These are phyloP conservation scores for Acrossocheilus fasciatus DNA, from an alignment of 2,797 vertebrate genomes.

Conservation along the genomic window DNA sequence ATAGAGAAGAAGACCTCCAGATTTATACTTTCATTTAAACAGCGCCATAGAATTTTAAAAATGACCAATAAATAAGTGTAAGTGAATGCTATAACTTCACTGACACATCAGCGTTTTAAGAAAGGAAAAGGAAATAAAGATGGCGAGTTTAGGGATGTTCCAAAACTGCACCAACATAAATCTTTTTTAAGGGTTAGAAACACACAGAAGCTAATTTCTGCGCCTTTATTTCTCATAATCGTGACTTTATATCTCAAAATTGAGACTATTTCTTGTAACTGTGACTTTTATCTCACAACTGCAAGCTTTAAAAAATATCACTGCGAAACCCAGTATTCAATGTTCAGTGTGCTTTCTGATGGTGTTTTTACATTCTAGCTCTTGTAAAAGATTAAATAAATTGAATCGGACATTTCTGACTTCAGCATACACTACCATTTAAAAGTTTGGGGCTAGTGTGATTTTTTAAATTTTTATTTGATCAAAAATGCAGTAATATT, in stretches of 20 bases:
- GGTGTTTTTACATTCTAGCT: not conserved
- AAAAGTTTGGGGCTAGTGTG: not conserved
- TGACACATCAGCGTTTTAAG: not conserved
- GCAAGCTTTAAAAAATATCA: not conserved
- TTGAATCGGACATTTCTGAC: accelerated
- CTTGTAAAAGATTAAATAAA: not conserved
- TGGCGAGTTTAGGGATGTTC: not conserved
- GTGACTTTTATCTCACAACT: not conserved
- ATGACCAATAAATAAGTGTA: not conserved
- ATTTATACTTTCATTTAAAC: not conserved
- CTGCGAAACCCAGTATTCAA: not conserved
- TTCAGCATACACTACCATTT: not conserved
- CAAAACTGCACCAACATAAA: not conserved
- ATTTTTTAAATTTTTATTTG: not conserved
- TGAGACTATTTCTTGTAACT: not conserved
- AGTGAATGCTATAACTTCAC: not conserved
- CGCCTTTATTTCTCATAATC: not conserved
- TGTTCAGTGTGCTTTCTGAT: not conserved
- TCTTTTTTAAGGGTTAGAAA: not conserved
- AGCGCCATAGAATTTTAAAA: not conserved
- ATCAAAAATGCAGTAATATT: not conserved
- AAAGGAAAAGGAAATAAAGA: not conserved
- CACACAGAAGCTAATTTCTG: not conserved
- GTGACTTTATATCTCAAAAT: not conserved
- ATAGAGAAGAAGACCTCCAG: not conserved